Conservation (phyloP, 2,113 vertebrate species). For the Hippocampus guttulatus region DNA sequence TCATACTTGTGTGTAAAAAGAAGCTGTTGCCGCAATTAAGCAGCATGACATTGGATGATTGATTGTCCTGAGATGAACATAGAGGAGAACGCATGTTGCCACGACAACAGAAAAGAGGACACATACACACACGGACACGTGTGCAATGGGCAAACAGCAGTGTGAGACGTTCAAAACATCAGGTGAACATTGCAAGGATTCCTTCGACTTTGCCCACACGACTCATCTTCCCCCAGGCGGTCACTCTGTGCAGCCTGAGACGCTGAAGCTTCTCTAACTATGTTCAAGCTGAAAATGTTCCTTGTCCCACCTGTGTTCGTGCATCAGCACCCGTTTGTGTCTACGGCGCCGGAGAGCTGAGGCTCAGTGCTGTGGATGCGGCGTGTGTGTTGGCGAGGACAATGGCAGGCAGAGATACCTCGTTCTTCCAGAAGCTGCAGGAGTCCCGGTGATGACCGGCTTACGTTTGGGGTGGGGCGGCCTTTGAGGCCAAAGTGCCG, state of each 20-base stretch:
- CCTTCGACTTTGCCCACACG: background rate
- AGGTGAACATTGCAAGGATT: constrained; percentile 1
- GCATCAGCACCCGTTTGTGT: background rate
- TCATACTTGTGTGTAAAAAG: constrained; percentile 16
- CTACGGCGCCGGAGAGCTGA: background rate
- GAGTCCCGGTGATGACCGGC: constrained; percentile 55
- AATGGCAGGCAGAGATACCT: constrained; percentile 65
- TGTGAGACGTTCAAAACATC: constrained; percentile 29
- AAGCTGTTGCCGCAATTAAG: constrained; percentile 9
- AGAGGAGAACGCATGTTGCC: too few species aligned
- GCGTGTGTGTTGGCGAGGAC: background rate
- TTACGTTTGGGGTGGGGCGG: constrained; percentile 8
- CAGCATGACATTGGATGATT: constrained; percentile 24
- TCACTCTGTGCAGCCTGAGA: constrained; percentile 77
- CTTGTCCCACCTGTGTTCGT: constrained; percentile 4
- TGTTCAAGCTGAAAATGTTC: constrained; percentile 75
- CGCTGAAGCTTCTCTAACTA: constrained; percentile 76
- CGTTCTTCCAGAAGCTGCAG: constrained; percentile 64
- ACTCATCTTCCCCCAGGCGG: constrained; percentile 62
- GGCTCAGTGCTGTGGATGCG: constrained; percentile 17
- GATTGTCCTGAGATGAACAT: constrained; percentile 51
- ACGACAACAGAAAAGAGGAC: background rate
- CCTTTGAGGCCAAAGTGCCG: constrained; percentile 18
- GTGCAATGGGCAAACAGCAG: constrained; percentile 3
- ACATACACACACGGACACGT: constrained; percentile 11